phyloP scores from a whole-genome alignment of 2,113 vertebrate genomes.

The Trogon melanurus region DNA sequence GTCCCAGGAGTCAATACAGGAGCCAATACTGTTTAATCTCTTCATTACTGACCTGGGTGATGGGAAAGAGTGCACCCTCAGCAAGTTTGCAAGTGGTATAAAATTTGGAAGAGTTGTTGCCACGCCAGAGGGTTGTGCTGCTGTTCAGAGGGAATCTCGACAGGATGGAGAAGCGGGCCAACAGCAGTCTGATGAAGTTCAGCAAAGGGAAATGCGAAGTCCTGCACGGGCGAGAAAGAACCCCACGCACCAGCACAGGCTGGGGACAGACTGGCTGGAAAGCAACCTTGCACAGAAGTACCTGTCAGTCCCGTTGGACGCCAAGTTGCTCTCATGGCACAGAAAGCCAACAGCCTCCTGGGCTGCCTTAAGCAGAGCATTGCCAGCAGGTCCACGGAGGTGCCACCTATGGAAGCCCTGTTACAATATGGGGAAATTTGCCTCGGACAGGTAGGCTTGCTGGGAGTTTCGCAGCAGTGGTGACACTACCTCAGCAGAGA shows the following conservation, averaged over 20 bases:
- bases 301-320: background rate
- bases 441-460: background rate
- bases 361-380: background rate
- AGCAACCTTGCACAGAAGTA: background rate
- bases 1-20: background rate
- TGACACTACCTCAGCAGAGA: background rate
- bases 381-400: background rate
- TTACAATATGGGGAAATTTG: background rate
- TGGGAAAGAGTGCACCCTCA: background rate
- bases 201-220: background rate
- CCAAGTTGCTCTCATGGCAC: background rate
- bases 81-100: background rate
- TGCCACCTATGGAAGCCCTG: background rate
- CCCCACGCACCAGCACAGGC: background rate
- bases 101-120: background rate
- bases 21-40: background rate
- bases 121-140: background rate
- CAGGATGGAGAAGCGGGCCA: background rate
- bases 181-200: background rate
- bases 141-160: background rate
- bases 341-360: background rate
- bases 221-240: background rate
- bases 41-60: background rate
- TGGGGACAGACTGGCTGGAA: background rate
- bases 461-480: background rate